phyloP scores from a whole-genome alignment of 2,113 vertebrate species.

The Tyrannus savana region DNA sequence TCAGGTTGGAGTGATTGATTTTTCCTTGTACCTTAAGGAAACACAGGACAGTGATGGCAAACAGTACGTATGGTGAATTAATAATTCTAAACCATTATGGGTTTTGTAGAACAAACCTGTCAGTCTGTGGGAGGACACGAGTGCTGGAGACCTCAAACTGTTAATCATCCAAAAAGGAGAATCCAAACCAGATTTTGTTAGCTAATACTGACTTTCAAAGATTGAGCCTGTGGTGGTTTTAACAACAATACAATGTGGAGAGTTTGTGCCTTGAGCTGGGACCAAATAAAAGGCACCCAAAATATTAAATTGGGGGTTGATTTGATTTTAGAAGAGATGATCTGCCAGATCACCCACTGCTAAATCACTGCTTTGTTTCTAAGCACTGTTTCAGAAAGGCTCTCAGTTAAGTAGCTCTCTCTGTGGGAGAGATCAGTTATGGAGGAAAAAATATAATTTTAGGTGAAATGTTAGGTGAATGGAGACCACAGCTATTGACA shows the following conservation, averaged over 20 bases:
- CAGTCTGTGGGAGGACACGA: not conserved
- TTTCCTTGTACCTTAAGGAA: slow-evolving; percentile 96
- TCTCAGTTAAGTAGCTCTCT: not conserved
- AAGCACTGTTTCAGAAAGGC: not conserved
- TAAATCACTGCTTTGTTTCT: not conserved
- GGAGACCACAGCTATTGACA: not conserved
- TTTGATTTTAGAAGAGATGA: not conserved
- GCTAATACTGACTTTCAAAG: not conserved
- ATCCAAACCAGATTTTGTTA: not conserved
- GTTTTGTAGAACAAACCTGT: not conserved
- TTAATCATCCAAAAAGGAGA: not conserved
- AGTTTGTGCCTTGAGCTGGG: not conserved
- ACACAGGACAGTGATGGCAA: slow-evolving; percentile 80
- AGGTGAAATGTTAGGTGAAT: not conserved
- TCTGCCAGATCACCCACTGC: not conserved
- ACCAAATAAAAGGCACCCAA: not conserved
- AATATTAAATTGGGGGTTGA: not conserved
- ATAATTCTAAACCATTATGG: not conserved
- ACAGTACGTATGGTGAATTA: slow-evolving; percentile 82
- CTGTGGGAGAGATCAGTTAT: not conserved
- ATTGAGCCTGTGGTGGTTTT: not conserved
- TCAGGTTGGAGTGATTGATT: slow-evolving; percentile 97
- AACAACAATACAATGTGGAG: not conserved
- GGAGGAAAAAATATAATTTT: not conserved
- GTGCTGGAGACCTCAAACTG: not conserved